phyloP scores from a whole-genome alignment of 2,888 invertebrate genomes.

The Silvanus unidentatus region DNA sequence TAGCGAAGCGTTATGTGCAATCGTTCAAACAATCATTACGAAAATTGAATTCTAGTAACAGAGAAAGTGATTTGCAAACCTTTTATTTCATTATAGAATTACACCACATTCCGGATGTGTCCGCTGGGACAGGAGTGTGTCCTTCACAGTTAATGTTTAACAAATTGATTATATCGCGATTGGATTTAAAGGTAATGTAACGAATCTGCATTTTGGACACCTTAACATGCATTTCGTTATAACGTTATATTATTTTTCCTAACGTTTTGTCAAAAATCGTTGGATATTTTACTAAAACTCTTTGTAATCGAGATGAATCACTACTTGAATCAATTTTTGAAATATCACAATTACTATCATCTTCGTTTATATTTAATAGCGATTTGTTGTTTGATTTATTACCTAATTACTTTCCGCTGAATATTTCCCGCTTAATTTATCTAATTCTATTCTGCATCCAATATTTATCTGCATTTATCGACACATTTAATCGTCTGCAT shows the following conservation, averaged over 20 bases:
- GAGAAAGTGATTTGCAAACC: background rate
- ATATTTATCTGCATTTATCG: too few relatives aligned
- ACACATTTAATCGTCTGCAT: too few relatives aligned
- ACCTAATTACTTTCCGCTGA: too few relatives aligned
- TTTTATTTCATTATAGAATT: conserved; percentile 13
- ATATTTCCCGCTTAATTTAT: too few relatives aligned
- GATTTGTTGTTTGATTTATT: too few relatives aligned
- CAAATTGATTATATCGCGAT: conserved; percentile 15
- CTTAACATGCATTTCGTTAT: too few relatives aligned
- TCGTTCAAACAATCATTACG: conserved; percentile 12
- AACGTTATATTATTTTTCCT: too few relatives aligned
- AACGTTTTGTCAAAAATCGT: conserved; percentile 5
- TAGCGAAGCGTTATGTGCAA: conserved; percentile 21
- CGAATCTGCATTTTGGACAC: too few relatives aligned
- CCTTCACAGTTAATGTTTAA: conserved; percentile 22
- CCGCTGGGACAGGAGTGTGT: conserved; percentile 19
- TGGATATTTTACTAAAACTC: conserved; percentile 4
- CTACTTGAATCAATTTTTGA: conserved; percentile 1
- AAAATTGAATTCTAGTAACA: background rate
- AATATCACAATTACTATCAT: background rate
- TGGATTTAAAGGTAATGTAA: conserved; percentile 19
- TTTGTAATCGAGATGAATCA: conserved; percentile 1
- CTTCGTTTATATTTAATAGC: too few relatives aligned
- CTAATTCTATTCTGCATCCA: too few relatives aligned
- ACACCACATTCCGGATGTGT: conserved; percentile 13